phyloP scores from a whole-genome alignment of 1,140 invertebrate genomes.

The Drosophila santomea region DNA sequence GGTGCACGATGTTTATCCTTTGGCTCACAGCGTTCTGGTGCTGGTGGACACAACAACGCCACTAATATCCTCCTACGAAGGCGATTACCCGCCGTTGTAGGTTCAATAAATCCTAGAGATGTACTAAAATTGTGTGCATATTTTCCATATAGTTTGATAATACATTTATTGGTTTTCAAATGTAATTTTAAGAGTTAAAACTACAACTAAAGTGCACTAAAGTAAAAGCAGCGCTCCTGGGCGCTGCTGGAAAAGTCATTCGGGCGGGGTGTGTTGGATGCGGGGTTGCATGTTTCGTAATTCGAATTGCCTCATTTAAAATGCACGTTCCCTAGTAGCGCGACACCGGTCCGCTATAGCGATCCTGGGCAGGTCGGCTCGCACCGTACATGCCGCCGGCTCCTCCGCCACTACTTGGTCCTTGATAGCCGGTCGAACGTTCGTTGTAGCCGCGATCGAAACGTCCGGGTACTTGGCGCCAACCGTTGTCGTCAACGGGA shows the following conservation, averaged over 20 bases:
- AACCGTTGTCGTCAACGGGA: constrained; percentile 68
- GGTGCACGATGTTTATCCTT: constrained; percentile 86
- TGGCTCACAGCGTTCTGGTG: constrained; percentile 87
- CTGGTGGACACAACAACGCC: constrained; percentile 88
- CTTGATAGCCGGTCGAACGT: constrained; percentile 73
- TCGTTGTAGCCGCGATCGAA: constrained; percentile 83
- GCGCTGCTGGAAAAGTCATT: constrained; percentile 42
- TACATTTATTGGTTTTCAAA: constrained; percentile 57
- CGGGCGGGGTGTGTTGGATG: constrained; percentile 17
- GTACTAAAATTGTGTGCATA: background rate
- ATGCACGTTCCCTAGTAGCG: constrained; percentile 60
- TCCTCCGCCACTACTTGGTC: constrained; percentile 49
- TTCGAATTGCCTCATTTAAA: constrained; percentile 34
- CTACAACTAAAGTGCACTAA: constrained; percentile 66
- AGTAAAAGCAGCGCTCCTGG: constrained; percentile 47
- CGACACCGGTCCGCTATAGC: constrained; percentile 69
- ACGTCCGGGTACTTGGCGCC: constrained; percentile 70
- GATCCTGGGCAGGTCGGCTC: constrained; percentile 68
- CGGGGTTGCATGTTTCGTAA: constrained; percentile 1
- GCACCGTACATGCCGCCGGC: constrained; percentile 69
- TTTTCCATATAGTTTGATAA: constrained; percentile 24
- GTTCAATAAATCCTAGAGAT: background rate
- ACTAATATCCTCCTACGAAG: constrained; percentile 80
- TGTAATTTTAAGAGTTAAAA: constrained; percentile 61
- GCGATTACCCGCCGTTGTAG: constrained; percentile 25